phyloP scores from a whole-genome alignment of 2,888 invertebrate genomes.

The Athetis lepigone region DNA sequence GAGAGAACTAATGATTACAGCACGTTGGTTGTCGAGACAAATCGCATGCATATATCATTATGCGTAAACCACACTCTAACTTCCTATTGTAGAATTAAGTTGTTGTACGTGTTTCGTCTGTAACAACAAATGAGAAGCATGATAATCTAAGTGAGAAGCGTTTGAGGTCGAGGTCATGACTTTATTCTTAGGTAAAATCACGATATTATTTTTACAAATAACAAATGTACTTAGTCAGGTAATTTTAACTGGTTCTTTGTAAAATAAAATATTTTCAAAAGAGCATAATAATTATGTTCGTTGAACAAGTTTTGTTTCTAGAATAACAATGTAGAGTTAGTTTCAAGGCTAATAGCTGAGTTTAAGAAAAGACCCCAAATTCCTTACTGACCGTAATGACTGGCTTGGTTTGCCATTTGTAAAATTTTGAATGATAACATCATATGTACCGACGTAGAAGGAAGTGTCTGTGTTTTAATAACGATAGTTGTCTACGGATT shows the following conservation, averaged over 20 bases:
- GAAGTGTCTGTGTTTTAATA: neutral
- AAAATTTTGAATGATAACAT: neutral
- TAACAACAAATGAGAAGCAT: conserved; percentile 44
- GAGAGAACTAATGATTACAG: conserved; percentile 73
- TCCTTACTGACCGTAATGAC: neutral
- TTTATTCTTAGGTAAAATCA: conserved; percentile 37
- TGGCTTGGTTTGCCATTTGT: neutral
- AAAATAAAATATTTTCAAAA: conserved; percentile 10
- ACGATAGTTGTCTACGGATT: conserved; percentile 2
- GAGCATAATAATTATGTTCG: conserved; percentile 4
- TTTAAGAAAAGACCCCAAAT: neutral
- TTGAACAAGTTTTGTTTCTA: conserved; percentile 5
- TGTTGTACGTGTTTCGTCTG: conserved; percentile 45
- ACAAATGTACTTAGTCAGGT: conserved; percentile 24
- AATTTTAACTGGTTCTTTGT: conserved; percentile 32
- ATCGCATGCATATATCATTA: conserved; percentile 60
- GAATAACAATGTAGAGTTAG: conserved; percentile 16
- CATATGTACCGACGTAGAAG: neutral
- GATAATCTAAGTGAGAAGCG: conserved; percentile 32
- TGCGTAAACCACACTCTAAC: conserved; percentile 41
- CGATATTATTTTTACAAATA: conserved; percentile 26
- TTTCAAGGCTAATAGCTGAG: conserved; percentile 31
- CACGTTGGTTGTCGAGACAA: conserved; percentile 68
- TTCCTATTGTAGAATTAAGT: conserved; percentile 60
- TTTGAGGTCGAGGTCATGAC: conserved; percentile 60